phyloP scores from a whole-genome alignment of 1,140 invertebrate species.

The Teleopsis dalmanni region DNA sequence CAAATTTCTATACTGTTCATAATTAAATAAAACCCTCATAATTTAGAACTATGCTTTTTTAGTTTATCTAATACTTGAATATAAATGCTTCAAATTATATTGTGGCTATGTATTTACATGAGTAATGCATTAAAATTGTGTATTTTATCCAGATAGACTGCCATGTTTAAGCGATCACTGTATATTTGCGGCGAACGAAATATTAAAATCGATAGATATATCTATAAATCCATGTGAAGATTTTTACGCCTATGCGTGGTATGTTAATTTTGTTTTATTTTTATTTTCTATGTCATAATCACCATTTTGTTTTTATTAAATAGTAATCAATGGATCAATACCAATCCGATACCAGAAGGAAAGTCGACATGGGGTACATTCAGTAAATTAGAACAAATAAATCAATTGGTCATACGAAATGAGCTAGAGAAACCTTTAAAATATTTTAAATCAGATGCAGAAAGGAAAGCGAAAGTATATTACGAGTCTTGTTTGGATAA shows the following conservation, averaged over 20 bases:
- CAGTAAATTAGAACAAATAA: constrained; percentile 84
- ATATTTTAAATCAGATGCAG: constrained; percentile 66
- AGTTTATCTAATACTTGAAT: too few relatives aligned
- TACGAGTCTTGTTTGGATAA: constrained; percentile 89
- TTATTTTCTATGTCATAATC: neutral
- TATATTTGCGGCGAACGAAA: constrained; percentile 75
- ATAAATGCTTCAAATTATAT: too few relatives aligned
- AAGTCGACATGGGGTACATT: constrained; percentile 94
- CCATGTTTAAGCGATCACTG: constrained; percentile 75
- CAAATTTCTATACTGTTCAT: too few relatives aligned
- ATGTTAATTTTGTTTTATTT: neutral
- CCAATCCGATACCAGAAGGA: constrained; percentile 87
- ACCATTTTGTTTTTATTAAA: neutral
- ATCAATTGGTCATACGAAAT: constrained; percentile 86
- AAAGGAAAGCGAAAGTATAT: constrained; percentile 82
- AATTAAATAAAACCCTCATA: too few relatives aligned
- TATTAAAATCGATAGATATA: constrained; percentile 76
- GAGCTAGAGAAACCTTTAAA: constrained; percentile 62
- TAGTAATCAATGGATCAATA: constrained; percentile 78
- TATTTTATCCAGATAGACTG: too few relatives aligned
- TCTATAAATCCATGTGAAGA: constrained; percentile 82
- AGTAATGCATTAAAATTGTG: too few relatives aligned
- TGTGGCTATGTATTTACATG: too few relatives aligned
- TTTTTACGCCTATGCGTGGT: constrained; percentile 89
- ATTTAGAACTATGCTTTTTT: too few relatives aligned